A percentile compares a stretch with the other conserved stretches of the same genome.
Conservation (phyloP, 2,888 invertebrate species). For the Sesia bembeciformis region DNA sequence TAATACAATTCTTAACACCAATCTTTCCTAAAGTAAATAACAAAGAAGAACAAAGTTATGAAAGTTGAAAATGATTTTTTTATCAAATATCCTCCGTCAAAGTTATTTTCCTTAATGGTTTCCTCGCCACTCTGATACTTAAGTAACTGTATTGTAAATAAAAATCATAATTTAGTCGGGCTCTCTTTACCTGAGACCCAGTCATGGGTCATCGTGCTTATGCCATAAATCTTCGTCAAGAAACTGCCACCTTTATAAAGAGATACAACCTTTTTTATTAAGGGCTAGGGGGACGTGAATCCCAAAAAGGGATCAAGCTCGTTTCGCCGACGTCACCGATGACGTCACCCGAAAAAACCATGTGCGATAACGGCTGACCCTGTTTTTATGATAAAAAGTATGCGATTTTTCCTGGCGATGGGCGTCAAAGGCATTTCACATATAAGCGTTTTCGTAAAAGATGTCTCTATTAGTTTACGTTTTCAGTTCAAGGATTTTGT, state of each 20-base stretch:
- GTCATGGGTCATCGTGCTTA: conserved; percentile 20
- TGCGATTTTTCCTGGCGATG: not conserved
- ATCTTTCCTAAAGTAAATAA: not conserved
- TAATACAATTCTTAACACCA: not conserved
- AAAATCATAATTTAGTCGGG: not conserved
- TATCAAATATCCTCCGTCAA: not conserved
- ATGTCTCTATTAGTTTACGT: no score
- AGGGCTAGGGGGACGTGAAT: conserved; percentile 2
- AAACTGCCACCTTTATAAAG: conserved; percentile 41
- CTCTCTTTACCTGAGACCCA: conserved; percentile 1
- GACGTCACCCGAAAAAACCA: conserved; percentile 2
- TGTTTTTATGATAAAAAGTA: not conserved
- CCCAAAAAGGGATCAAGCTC: conserved; percentile 1
- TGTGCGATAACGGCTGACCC: conserved; percentile 1
- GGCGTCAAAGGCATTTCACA: not conserved
- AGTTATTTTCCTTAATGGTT: not conserved
- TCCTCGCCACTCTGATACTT: conserved; percentile 2
- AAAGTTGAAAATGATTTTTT: not conserved
- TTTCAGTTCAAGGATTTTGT: no score
- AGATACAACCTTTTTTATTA: conserved; percentile 32
- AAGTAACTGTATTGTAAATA: not conserved
- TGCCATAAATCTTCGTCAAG: conserved; percentile 42
- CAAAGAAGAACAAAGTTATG: not conserved
- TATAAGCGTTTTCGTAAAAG: no score
- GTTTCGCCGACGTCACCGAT: conserved; percentile 1